phyloP scores from a whole-genome alignment of 2,113 vertebrate genomes.

The Carassius auratus region DNA sequence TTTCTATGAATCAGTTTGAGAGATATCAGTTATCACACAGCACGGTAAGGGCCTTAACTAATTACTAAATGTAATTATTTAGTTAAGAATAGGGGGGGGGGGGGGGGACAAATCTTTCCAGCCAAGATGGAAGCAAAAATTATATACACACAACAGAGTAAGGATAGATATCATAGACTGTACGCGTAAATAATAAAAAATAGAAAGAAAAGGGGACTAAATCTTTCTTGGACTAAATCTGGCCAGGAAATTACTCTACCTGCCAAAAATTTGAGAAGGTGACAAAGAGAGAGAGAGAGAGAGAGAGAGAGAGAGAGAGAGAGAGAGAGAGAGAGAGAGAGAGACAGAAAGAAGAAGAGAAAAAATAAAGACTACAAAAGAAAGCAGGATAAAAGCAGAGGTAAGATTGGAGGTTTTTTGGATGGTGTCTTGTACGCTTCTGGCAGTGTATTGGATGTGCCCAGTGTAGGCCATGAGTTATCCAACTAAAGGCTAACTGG shows the following conservation, averaged over 20 bases:
- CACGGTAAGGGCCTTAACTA: not conserved
- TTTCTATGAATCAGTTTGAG: not conserved
- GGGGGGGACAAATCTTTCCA: no score
- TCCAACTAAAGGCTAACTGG: not conserved
- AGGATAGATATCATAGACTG: no score
- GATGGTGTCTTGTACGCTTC: not conserved
- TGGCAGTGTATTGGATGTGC: constrained; percentile 9
- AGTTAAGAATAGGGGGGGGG: no score
- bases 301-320: no score
- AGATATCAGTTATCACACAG: not conserved
- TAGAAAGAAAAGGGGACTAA: no score
- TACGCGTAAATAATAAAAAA: no score
- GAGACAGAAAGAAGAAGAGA: not conserved
- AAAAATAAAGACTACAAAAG: not conserved
- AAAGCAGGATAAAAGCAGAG: not conserved
- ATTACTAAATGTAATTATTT: not conserved
- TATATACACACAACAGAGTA: no score
- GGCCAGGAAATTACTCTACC: constrained; percentile 14
- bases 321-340: no score
- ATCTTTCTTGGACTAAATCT: constrained; percentile 13
- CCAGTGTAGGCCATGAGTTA: constrained; percentile 8
- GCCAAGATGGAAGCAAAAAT: no score
- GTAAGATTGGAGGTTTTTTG: not conserved
- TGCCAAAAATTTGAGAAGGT: constrained; percentile 31
- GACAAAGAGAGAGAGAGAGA: not conserved